phyloP scores from a whole-genome alignment of 2,888 invertebrate species.

The Exocentrus adspersus region DNA sequence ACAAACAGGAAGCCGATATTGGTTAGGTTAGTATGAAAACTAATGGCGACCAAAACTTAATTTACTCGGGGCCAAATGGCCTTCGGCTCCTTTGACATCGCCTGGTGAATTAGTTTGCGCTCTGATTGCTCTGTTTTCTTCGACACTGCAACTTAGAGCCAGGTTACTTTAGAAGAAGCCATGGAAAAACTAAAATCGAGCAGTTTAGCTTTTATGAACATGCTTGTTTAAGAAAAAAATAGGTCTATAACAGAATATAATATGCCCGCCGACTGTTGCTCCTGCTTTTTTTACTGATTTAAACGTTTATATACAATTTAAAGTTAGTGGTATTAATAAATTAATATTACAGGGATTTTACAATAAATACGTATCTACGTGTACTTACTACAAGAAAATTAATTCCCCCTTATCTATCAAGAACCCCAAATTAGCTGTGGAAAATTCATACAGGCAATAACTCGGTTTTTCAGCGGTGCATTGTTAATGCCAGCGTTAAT shows the following conservation, averaged over 20 bases:
- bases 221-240: too few relatives aligned
- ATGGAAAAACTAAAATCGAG: background rate
- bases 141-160: background rate
- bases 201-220: too few relatives aligned
- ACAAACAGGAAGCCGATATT: slow-evolving; percentile 47
- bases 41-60: slow-evolving; percentile 40
- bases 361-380: too few relatives aligned
- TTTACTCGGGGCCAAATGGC: slow-evolving; percentile 38
- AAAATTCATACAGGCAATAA: slow-evolving; percentile 35
- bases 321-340: too few relatives aligned
- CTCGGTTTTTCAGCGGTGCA: slow-evolving; percentile 39
- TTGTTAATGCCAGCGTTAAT: slow-evolving; percentile 42
- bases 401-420: slow-evolving; percentile 51
- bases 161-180: background rate
- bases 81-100: slow-evolving; percentile 36
- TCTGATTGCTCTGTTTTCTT: slow-evolving; percentile 35
- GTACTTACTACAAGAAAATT: too few relatives aligned
- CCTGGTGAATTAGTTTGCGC: slow-evolving; percentile 40
- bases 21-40: slow-evolving; percentile 36
- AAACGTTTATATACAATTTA: too few relatives aligned
- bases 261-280: too few relatives aligned
- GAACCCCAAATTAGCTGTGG: slow-evolving; percentile 55
- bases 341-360: too few relatives aligned
- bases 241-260: too few relatives aligned
- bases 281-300: too few relatives aligned